Evolutionary conservation across 2,113 vertebrate genomes (phyloP), one percentile per base, ranked within the genome.

Genomic region (Cyprinodon brontotheroides): DNA sequence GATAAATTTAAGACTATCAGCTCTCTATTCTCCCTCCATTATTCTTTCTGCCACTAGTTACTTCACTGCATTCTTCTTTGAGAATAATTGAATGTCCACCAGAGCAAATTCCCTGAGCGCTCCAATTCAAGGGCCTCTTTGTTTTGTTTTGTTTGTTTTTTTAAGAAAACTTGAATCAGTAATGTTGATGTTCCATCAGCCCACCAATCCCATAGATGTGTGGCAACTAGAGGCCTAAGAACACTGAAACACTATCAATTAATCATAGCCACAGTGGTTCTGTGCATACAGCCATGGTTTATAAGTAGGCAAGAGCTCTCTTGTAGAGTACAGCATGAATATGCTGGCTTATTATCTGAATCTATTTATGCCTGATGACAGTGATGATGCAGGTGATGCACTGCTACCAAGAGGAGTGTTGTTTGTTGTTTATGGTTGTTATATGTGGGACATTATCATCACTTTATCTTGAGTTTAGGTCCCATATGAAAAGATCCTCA

Each of bases 91-190:
- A 74, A 60, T 15, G 11, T 65, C 71, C 7, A 6, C 57, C 41
- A 48, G 71, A 70, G 75, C 15, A 15, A 13, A 61, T 81, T 0
- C 57, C 85, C 82, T 77, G 70, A 74, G 80, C 47, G 0, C 66
- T 81, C 39, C 0, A 45, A 83, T 87, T 87, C 61, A 84, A 89
- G 81, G 47, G 72, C 62, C 74, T 83, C 80, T 77, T 66, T 57
- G 50, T 57, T 57, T 57, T n/a, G 29, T 29, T 29, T 57, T n/a
- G 29, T 29, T 29, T 29, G 29, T 29, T 29, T 29, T 29, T 29
- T 29, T 1, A 29, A 29, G 74, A 82, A 86, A 85, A 75, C 60
- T 63, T 43, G 22, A 83, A 89, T 89, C 81, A 77, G 82, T 85
- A 74, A 75, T 68, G 62, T 69, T 77, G 68, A 61, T 17, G 62